Conservation (phyloP, 1,140 invertebrate genomes). For the Drosophila virilis region DNA sequence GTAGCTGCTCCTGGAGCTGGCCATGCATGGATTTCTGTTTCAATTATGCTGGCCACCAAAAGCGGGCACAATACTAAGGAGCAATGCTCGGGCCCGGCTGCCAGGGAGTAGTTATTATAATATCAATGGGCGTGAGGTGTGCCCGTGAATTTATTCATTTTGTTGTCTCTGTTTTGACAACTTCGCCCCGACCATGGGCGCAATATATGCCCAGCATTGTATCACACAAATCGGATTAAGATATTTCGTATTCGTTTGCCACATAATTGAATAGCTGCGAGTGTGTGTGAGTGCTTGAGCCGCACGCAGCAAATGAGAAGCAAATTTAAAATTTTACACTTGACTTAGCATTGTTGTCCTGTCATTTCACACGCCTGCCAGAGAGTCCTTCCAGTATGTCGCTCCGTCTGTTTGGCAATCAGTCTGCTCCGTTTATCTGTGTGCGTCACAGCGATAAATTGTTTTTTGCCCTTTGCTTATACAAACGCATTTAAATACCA, state of each 20-base stretch:
- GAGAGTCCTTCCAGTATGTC: conserved; percentile 25
- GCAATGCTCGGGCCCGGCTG: background rate
- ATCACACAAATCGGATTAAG: conserved; percentile 83
- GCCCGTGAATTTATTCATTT: conserved; percentile 78
- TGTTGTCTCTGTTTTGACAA: conserved; percentile 78
- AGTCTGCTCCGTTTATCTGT: conserved; percentile 12
- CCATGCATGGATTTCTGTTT: conserved; percentile 79
- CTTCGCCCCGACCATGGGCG: conserved; percentile 31
- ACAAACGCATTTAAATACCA: conserved; percentile 12
- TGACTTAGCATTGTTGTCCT: conserved; percentile 81
- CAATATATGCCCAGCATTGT: conserved; percentile 51
- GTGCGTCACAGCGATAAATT: conserved; percentile 58
- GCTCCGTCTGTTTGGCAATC: conserved; percentile 1
- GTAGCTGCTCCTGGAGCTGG: conserved; percentile 44
- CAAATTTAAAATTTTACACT: conserved; percentile 85
- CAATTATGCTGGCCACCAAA: conserved; percentile 68
- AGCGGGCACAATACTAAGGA: conserved; percentile 3
- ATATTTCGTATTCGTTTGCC: conserved; percentile 83
- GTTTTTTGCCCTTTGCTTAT: conserved; percentile 42
- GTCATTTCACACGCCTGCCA: conserved; percentile 74
- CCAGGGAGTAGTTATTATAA: conserved; percentile 66
- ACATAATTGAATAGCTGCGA: conserved; percentile 71
- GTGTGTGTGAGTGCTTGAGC: conserved; percentile 51
- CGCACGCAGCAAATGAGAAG: conserved; percentile 76
- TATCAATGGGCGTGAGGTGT: conserved; percentile 74